These are phyloP conservation scores for Apamea anceps DNA, from an alignment of 2,888 invertebrate genomes.

Conservation along the genomic window DNA sequence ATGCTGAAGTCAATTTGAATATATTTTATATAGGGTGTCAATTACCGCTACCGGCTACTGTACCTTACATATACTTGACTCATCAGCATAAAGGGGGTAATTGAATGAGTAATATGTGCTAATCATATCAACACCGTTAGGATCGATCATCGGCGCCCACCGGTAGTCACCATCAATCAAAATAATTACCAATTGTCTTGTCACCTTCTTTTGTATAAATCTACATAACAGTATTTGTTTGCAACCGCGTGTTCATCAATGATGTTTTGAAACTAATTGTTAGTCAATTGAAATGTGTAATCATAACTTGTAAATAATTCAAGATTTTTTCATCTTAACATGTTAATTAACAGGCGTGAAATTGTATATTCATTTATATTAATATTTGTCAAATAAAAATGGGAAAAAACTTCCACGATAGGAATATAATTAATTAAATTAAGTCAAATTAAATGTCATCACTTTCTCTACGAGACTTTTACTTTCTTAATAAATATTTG, in stretches of 20 bases:
- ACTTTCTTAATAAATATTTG: slow-evolving; percentile 1
- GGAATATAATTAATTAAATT: neutral
- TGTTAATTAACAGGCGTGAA: slow-evolving; percentile 9
- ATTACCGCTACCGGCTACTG: slow-evolving; percentile 38
- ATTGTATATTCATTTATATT: slow-evolving; percentile 11
- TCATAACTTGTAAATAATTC: slow-evolving; percentile 29
- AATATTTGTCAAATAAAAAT: neutral
- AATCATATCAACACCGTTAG: slow-evolving; percentile 71
- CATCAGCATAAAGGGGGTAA: slow-evolving; percentile 53
- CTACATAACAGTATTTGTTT: slow-evolving; percentile 63
- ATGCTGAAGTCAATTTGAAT: neutral
- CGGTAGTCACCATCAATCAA: slow-evolving; percentile 79
- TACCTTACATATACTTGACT: slow-evolving; percentile 30
- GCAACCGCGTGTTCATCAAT: slow-evolving; percentile 55
- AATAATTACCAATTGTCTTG: slow-evolving; percentile 84
- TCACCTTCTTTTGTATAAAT: slow-evolving; percentile 66
- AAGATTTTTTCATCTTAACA: slow-evolving; percentile 1
- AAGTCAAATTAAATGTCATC: neutral
- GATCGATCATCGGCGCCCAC: slow-evolving; percentile 72
- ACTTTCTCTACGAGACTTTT: slow-evolving; percentile 8
- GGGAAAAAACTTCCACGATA: neutral
- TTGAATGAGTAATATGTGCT: slow-evolving; percentile 64
- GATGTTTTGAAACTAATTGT: slow-evolving; percentile 62
- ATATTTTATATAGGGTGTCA: slow-evolving; percentile 11
- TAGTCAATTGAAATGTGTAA: slow-evolving; percentile 46